phyloP scores from a whole-genome alignment of 1,140 invertebrate species.

The Heliconius eleuchia region DNA sequence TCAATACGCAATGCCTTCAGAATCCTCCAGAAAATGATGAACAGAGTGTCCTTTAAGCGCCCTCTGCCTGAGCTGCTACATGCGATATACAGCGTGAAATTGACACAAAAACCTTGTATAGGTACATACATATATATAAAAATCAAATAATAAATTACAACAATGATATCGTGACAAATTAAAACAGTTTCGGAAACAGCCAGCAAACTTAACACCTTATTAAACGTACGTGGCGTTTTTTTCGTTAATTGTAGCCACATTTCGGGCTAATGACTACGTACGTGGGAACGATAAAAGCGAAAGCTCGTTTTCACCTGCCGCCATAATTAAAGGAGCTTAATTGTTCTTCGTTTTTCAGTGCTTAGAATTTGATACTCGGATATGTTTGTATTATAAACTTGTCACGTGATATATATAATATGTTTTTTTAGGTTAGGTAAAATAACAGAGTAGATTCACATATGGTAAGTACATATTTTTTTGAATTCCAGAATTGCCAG shows the following conservation, averaged over 20 bases:
- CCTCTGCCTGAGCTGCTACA: no score
- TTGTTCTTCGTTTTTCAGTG: constrained; percentile 56
- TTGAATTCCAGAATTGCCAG: no score
- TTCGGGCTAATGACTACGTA: constrained; percentile 68
- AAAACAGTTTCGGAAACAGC: constrained; percentile 42
- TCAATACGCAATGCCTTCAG: no score
- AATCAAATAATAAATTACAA: background rate
- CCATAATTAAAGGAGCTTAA: constrained; percentile 69
- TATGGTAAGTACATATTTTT: no score
- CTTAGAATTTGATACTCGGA: constrained; percentile 42
- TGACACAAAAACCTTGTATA: no score
- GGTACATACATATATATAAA: background rate
- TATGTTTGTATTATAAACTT: constrained; percentile 30
- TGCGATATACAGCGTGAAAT: no score
- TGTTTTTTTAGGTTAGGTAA: background rate
- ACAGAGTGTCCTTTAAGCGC: no score
- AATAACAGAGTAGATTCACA: background rate
- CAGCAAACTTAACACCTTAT: constrained; percentile 72
- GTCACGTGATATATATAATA: background rate
- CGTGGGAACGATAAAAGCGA: constrained; percentile 64
- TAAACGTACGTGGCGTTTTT: constrained; percentile 67
- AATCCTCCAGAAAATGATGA: no score
- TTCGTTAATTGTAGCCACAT: constrained; percentile 72
- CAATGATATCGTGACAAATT: constrained; percentile 39
- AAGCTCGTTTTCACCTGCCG: constrained; percentile 56